phyloP scores from a whole-genome alignment of 2,113 vertebrate species.

The Engystomops pustulosus region DNA sequence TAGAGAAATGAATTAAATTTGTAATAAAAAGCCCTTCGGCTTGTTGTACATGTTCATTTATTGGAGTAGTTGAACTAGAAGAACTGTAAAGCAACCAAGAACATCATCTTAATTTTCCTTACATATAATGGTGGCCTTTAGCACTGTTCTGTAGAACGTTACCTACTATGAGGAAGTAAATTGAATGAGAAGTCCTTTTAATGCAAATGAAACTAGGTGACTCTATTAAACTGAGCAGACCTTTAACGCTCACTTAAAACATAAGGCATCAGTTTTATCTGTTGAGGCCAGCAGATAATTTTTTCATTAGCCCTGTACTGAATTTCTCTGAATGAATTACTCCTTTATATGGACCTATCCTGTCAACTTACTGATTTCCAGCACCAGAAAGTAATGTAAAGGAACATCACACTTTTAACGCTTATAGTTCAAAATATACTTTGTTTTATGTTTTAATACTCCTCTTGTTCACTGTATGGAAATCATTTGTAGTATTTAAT shows the following conservation, averaged over 20 bases:
- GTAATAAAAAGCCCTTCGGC: constrained; percentile 95
- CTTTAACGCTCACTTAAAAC: constrained; percentile 70
- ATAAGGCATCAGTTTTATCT: constrained; percentile 68
- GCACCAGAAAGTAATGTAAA: neutral
- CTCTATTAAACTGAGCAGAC: constrained; percentile 73
- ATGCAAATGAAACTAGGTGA: constrained; percentile 82
- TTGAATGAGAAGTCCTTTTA: constrained; percentile 81
- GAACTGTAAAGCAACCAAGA: constrained; percentile 88
- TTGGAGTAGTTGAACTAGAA: constrained; percentile 90
- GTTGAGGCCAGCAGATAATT: constrained; percentile 54
- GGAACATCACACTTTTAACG: neutral
- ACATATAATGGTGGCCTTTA: constrained; percentile 93
- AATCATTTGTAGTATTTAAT: too few species aligned
- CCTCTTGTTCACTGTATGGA: neutral
- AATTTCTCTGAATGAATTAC: constrained; percentile 15
- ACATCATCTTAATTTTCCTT: constrained; percentile 86
- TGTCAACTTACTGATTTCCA: neutral
- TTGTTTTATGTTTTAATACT: neutral
- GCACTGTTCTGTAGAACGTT: constrained; percentile 84
- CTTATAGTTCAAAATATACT: neutral
- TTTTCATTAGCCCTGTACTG: constrained; percentile 30
- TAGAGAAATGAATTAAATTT: constrained; percentile 99
- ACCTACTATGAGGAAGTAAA: constrained; percentile 80
- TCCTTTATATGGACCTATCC: constrained; percentile 7
- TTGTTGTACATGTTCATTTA: constrained; percentile 95